These are phyloP conservation scores for Pangasius sanitwongsei DNA, from an alignment of 2,797 vertebrate species.

Conservation along the genomic window DNA sequence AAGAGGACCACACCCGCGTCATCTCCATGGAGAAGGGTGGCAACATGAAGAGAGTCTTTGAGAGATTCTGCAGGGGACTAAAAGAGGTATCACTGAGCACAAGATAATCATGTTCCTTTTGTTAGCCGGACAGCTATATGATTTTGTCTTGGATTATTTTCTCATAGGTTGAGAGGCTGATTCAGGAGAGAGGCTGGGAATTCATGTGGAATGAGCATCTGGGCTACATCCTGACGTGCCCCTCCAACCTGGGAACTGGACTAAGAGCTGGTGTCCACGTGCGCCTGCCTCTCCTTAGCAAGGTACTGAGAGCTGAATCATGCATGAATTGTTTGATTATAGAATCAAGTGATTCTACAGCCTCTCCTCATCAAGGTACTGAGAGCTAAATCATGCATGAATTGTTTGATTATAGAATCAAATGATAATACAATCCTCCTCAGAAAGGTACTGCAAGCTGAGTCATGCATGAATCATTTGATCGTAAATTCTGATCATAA, in stretches of 20 bases:
- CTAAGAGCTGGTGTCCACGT: conserved; percentile 83
- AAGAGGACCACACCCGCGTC: conserved; percentile 84
- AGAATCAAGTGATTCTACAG: rapidly evolving
- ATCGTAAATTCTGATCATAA: background rate
- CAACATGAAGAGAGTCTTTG: conserved; percentile 86
- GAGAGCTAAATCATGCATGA: background rate
- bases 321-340: rapidly evolving
- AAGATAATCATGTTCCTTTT: background rate
- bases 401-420: background rate
- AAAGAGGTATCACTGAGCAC: conserved; percentile 73
- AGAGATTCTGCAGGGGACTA: conserved; percentile 82
- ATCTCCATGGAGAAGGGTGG: conserved; percentile 88
- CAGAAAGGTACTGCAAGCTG: rapidly evolving
- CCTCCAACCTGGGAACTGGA: conserved; percentile 83
- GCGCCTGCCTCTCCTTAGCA: conserved; percentile 78
- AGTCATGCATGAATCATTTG: background rate
- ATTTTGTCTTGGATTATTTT: background rate
- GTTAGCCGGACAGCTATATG: background rate
- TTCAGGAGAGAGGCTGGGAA: conserved; percentile 83
- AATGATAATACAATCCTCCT: background rate
- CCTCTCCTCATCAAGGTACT: background rate
- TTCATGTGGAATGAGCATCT: conserved; percentile 86
- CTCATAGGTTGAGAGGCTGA: conserved; percentile 79
- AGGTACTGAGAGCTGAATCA: conserved; percentile 63
- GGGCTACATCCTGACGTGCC: conserved; percentile 82